Evolutionary conservation across 1,140 invertebrate genomes (phyloP), one percentile per base, ranked within the genome.

Genomic region (Neoseiulus cucumeris): DNA sequence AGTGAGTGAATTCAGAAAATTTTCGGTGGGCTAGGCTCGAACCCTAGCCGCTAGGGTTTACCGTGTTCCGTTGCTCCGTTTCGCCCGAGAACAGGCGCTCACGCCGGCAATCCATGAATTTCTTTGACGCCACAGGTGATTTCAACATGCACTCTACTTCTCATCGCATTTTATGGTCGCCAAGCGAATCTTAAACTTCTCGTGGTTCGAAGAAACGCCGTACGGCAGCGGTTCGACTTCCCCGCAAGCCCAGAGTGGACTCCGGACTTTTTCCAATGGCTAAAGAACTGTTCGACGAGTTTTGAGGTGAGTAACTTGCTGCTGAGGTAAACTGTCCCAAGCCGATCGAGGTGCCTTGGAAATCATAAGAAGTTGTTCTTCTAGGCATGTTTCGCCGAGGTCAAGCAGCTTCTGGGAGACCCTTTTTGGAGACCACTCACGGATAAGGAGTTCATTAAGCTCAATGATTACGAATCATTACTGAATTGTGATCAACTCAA

Each of bases 81-180:
- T n/a, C n/a, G n/a, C n/a, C n/a, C n/a, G n/a, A n/a, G n/a, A n/a
- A n/a, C n/a, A n/a, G n/a, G n/a, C n/a, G 14, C 18, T 47, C 45
- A 47, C 14, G 12, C 22, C 14, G 25, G 14, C 51, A 47, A 47
- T 20, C 45, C 28, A 47, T 59, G 9, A 59, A 20, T 29, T 14
- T 9, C 9, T 25, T 25, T 25, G 17, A 20, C 22, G 17, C 2
- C 25, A 47, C 22, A 59, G 51, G 51, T 59, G 72, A 81, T 91
- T 64, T 89, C 87, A 1, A 88, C 87, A 0, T 79, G 83, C 0
- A 89, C 87, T 1, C 77, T 88, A 14, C 73, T 91, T 29, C 75
- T 89, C n/a, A 77, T 89, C 30, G 85, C 83, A 0, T 65, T 66
- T 7, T 25, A 59, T 9, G 51, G 51, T 6, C 25, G 22, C 17